Base-by-base conservation (phyloP, 2,888 invertebrate genomes). In the Drosophila anceps region DNA sequence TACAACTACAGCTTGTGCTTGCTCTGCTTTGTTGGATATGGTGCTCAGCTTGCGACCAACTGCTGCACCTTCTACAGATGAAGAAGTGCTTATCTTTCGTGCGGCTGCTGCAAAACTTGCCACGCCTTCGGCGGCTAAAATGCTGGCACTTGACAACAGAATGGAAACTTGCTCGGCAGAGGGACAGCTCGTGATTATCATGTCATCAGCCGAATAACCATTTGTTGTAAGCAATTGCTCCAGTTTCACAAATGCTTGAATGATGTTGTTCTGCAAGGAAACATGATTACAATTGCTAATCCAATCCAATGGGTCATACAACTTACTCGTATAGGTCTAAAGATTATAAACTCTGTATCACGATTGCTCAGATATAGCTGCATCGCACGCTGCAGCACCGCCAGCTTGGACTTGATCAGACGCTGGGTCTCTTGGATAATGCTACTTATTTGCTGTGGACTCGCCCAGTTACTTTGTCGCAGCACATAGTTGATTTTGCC, bases 301-400 rank as follows among this genome's bases (percentile, higher is more conserved):
- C 8, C 0, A 31, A 13, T 18, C 13, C 13, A 50, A 13, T 13
- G 4, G 29, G 15, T 5, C 35, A 29, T 2, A 93, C 0, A 70
- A 79, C 93, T 92, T 91, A 97, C 97, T 93, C 97, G 96, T 55
- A 99, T 97, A 2, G 99, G 99, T 65, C 98, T 95, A 88, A 99
- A 98, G 12, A 99, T 94, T 88, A 99, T 99, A 85, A 98, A 97
- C 93, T 99, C 99, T 0, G 99, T 99, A 92, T 99, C 99, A 80
- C 96, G 95, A 92, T 99, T 99, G 15, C 99, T 98, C 61, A 99
- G 94, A 93, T 99, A 99, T 1, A 99, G 94, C 79, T 98, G 96
- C 98, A 99, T 98, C 15, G 97, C 96, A 6, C 96, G 95, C 91
- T 98, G 98, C 18, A 99, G 93, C 8, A 94, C 94, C 0, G 98